Base-by-base conservation (phyloP, 2,888 invertebrate genomes). In the Coelogynopora nodosa region DNA sequence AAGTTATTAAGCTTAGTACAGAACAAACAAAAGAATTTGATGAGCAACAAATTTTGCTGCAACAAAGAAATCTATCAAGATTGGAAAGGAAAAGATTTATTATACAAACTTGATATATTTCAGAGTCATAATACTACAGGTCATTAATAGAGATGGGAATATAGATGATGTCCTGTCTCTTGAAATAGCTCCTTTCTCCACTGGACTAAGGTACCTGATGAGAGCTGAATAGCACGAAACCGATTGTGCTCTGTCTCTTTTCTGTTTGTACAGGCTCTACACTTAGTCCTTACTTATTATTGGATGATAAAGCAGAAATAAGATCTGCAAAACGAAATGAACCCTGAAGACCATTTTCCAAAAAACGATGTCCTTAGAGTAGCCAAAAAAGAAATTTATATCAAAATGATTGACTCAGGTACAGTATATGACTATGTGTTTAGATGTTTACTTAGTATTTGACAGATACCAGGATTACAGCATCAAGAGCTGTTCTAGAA, bases 181-280 rank as follows among this genome's bases (percentile, higher is more conserved):
- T 88, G 87, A 88, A 80, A 84, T 88, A 23, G 67, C 88, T 28
- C 86, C 88, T 82, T 5, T 86, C n/a, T 88, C 88, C 10, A 86
- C 88, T 67, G 84, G 88, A 81, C 31, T 88, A n/a, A n/a, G n/a
- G n/a, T n/a, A n/a, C n/a, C n/a, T n/a, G n/a, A n/a, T n/a, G n/a
- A n/a, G n/a, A n/a, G n/a, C n/a, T n/a, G n/a, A n/a, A n/a, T n/a
- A n/a, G n/a, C n/a, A n/a, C n/a, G n/a, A n/a, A n/a, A n/a, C n/a
- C n/a, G n/a, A n/a, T n/a, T n/a, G n/a, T n/a, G n/a, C n/a, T n/a
- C n/a, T n/a, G n/a, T n/a, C n/a, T n/a, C n/a, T n/a, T n/a, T n/a
- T n/a, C n/a, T n/a, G n/a, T n/a, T n/a, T n/a, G n/a, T n/a, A n/a
- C n/a, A n/a, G n/a, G n/a, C n/a, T n/a, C n/a, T n/a, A n/a, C n/a